Evolutionary conservation across 1,140 invertebrate species (phyloP).

Genomic region (Papilio helenus): DNA sequence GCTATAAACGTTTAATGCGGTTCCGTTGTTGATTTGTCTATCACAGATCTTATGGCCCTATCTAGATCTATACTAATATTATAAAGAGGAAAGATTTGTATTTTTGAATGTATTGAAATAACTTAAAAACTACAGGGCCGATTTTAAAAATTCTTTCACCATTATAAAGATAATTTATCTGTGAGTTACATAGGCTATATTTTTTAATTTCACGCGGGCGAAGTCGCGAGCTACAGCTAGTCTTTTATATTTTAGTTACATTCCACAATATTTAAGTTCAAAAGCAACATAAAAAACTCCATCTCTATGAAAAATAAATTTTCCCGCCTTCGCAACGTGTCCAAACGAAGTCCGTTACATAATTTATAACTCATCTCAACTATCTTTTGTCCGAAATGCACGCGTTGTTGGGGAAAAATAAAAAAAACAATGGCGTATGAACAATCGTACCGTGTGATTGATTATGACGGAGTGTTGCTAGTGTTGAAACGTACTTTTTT

Average conservation of each 20-base stretch:
- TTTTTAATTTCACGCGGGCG: too few species aligned
- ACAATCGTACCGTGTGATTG: slow-evolving; percentile 49
- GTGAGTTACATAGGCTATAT: too few species aligned
- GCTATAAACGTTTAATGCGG: too few species aligned
- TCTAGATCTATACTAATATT: too few species aligned
- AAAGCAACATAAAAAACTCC: not conserved
- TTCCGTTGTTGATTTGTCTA: too few species aligned
- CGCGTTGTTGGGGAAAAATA: slow-evolving; percentile 24
- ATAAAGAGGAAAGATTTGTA: too few species aligned
- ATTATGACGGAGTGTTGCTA: slow-evolving; percentile 48
- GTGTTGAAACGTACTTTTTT: slow-evolving; percentile 31
- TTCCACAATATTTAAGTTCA: not conserved
- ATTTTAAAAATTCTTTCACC: too few species aligned
- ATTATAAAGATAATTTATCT: too few species aligned
- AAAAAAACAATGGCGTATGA: slow-evolving; percentile 45
- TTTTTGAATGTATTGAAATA: too few species aligned
- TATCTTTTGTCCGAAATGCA: slow-evolving; percentile 46
- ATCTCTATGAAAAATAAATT: slow-evolving; percentile 12
- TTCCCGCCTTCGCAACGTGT: not conserved
- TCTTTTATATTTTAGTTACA: not conserved
- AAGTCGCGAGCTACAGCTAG: too few species aligned
- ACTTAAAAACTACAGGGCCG: too few species aligned
- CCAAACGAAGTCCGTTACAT: slow-evolving; percentile 23
- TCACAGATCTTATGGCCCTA: too few species aligned
- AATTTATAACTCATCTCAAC: slow-evolving; percentile 37